phyloP scores from a whole-genome alignment of 35 echinoderm and acorn worm genomes.

The Holothuria glaberrima region DNA sequence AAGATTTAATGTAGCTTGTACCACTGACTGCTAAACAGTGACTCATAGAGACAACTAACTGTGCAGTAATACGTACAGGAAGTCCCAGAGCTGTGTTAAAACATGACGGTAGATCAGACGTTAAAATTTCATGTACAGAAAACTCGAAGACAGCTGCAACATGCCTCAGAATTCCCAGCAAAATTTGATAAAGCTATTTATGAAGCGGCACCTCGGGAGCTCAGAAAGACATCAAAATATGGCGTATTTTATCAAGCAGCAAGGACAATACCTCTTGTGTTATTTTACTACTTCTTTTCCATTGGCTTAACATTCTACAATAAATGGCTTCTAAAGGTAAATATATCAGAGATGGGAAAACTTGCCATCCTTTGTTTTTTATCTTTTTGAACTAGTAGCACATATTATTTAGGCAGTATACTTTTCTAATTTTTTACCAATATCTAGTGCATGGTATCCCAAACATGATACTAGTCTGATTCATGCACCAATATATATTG shows the following conservation, averaged over 20 bases:
- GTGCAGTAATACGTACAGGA: too few relatives aligned
- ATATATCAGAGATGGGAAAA: background rate
- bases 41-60: too few relatives aligned
- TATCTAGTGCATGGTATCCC: background rate
- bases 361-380: background rate
- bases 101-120: background rate
- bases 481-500: too few relatives aligned
- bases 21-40: too few relatives aligned
- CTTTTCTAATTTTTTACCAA: too few relatives aligned
- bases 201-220: slow-evolving; percentile 65
- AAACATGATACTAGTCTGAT: background rate
- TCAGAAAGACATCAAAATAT: slow-evolving; percentile 69
- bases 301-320: slow-evolving; percentile 98
- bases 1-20: too few relatives aligned
- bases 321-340: slow-evolving; percentile 93
- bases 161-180: background rate
- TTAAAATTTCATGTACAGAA: slow-evolving; percentile 5
- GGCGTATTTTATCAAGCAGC: slow-evolving; percentile 45
- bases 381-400: too few relatives aligned
- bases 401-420: too few relatives aligned
- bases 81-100: background rate
- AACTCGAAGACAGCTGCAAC: slow-evolving; percentile 37
- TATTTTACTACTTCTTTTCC: slow-evolving; percentile 96
- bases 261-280: slow-evolving; percentile 70
- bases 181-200: slow-evolving; percentile 60